phyloP scores from a whole-genome alignment of 1,140 invertebrate genomes.

The Capitella teleta region DNA sequence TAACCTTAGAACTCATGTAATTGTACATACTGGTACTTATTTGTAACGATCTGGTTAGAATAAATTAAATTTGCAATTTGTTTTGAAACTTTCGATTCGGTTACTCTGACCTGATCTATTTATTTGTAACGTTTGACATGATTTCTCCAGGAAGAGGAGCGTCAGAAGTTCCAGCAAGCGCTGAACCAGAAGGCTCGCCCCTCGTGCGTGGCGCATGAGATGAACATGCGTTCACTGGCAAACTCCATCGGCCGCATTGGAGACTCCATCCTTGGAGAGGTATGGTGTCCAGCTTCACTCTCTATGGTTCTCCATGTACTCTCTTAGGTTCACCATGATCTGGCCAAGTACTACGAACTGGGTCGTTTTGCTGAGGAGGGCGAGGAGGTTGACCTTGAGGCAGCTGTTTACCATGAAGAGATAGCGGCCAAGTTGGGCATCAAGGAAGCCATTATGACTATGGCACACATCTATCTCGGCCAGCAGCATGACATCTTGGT shows the following conservation, averaged over 20 bases:
- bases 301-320: not conserved
- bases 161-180: constrained; percentile 5
- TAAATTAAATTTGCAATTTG: too few species aligned
- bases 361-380: constrained; percentile 42
- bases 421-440: constrained; percentile 47
- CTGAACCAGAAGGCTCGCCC: constrained; percentile 29
- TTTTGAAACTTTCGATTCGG: too few species aligned
- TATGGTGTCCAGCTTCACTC: constrained; percentile 12
- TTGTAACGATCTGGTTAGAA: too few species aligned
- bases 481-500: constrained; percentile 46
- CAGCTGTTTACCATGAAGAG: constrained; percentile 48
- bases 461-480: constrained; percentile 45
- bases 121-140: not conserved
- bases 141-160: constrained; percentile 6
- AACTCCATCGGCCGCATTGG: constrained; percentile 24
- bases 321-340: constrained; percentile 48
- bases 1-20: too few species aligned
- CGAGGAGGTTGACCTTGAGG: constrained; percentile 41
- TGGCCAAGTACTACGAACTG: constrained; percentile 50
- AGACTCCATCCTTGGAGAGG: constrained; percentile 44
- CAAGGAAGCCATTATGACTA: constrained; percentile 46
- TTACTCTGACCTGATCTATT: too few species aligned
- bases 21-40: too few species aligned
- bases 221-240: constrained; percentile 33
- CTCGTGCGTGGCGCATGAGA: constrained; percentile 43